Evolutionary conservation across 2,888 invertebrate genomes (phyloP).

Genomic region (Temnothorax ravouxi): DNA sequence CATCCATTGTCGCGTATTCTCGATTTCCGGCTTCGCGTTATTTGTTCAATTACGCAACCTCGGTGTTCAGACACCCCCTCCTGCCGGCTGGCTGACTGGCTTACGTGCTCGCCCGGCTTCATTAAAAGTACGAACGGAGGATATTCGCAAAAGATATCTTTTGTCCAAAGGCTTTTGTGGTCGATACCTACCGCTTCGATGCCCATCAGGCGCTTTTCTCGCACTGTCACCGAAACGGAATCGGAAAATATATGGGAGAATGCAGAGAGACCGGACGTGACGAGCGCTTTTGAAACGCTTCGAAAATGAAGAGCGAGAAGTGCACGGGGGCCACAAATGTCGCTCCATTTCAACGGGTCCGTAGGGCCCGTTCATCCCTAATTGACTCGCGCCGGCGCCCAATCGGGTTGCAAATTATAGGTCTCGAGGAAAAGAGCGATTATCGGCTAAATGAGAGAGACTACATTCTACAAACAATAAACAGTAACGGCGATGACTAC

Average conservation of each 20-base stretch:
- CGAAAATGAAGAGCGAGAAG: slow-evolving; percentile 67
- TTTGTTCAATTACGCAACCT: slow-evolving; percentile 48
- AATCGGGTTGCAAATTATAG: slow-evolving; percentile 79
- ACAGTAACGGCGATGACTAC: slow-evolving; percentile 61
- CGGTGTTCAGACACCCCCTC: neutral
- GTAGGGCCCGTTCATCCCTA: slow-evolving; percentile 62
- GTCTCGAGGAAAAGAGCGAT: slow-evolving; percentile 66
- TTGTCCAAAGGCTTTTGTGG: neutral
- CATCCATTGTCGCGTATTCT: neutral
- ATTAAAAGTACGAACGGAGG: slow-evolving; percentile 77
- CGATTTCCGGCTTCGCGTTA: neutral
- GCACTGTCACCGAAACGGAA: slow-evolving; percentile 14
- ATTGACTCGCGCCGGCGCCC: slow-evolving; percentile 78
- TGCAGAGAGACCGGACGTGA: slow-evolving; percentile 78
- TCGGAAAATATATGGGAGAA: slow-evolving; percentile 57
- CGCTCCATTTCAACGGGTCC: slow-evolving; percentile 58
- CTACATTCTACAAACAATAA: slow-evolving; percentile 68
- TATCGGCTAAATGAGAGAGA: slow-evolving; percentile 61
- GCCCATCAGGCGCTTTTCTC: slow-evolving; percentile 1
- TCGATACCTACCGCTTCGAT: slow-evolving; percentile 10
- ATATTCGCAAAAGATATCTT: neutral
- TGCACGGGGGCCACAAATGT: slow-evolving; percentile 59
- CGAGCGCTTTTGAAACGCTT: slow-evolving; percentile 76
- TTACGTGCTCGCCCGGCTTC: slow-evolving; percentile 71
- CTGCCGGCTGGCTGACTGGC: neutral